Evolutionary conservation across 92 coral and sea anemone genomes (phyloP).

Genomic region (Micromussa lordhowensis): DNA sequence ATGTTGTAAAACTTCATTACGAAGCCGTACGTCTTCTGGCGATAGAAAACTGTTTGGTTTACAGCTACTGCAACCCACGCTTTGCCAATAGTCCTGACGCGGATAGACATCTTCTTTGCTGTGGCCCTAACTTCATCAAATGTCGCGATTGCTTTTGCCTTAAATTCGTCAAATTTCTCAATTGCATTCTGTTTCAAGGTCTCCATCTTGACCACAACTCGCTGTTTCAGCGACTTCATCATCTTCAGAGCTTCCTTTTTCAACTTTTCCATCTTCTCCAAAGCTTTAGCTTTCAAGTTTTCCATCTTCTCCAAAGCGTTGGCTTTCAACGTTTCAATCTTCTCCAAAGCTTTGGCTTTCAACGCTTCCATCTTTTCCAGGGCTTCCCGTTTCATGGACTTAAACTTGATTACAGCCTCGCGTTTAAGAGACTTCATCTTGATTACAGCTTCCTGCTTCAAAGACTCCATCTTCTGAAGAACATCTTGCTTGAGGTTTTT

Average conservation of each 20-base stretch:
- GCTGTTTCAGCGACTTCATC: constrained; percentile 56
- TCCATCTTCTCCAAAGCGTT: constrained; percentile 45
- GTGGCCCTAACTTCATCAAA: constrained; percentile 55
- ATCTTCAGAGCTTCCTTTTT: constrained; percentile 51
- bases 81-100: constrained; percentile 27
- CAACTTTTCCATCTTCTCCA: constrained; percentile 46
- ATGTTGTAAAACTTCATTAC: constrained; percentile 57
- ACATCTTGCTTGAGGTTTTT: constrained; percentile 55
- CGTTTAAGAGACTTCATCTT: constrained; percentile 54
- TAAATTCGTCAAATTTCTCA: constrained; percentile 50
- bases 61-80: constrained; percentile 28
- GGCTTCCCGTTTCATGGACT: constrained; percentile 46
- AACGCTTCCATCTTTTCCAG: constrained; percentile 50
- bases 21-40: constrained; percentile 35
- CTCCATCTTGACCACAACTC: constrained; percentile 11
- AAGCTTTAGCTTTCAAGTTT: constrained; percentile 41
- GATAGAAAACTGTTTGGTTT: constrained; percentile 23
- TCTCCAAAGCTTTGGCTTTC: constrained; percentile 44
- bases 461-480: constrained; percentile 55
- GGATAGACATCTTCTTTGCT: constrained; percentile 35
- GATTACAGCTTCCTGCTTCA: constrained; percentile 42
- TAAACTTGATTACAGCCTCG: constrained; percentile 44
- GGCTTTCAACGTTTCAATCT: constrained; percentile 51
- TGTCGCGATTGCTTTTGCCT: constrained; percentile 33
- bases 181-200: constrained; percentile 24